Percentiles rank a stretch among this genome's conserved stretches.
These are phyloP conservation scores for Hesperia comma DNA, from an alignment of 2,888 invertebrate genomes.

Conservation along the genomic window DNA sequence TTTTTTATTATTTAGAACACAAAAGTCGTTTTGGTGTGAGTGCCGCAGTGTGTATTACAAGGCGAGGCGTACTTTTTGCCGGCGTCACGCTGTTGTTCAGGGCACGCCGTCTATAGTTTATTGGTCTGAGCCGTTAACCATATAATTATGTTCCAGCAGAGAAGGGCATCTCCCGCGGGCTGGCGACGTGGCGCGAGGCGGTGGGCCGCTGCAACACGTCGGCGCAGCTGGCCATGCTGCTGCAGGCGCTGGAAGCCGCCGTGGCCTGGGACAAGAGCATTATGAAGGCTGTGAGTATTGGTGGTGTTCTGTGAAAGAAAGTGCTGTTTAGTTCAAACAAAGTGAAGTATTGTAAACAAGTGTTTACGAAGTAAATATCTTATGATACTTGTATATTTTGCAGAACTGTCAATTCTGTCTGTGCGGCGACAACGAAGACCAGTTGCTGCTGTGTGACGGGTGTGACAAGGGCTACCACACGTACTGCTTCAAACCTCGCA, in stretches of 20 bases:
- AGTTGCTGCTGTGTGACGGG: conserved; percentile 96
- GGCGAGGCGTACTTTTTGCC: no score
- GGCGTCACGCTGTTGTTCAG: no score
- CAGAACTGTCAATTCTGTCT: conserved; percentile 99
- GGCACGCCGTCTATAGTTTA: no score
- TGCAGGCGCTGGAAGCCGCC: conserved; percentile 94
- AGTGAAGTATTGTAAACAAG: no score
- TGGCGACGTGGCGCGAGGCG: conserved; percentile 95
- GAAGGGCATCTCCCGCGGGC: conserved; percentile 89
- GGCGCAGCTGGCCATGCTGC: conserved; percentile 90
- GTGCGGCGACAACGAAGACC: conserved; percentile 97
- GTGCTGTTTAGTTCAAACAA: no score
- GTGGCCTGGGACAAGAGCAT: conserved; percentile 99
- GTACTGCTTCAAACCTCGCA: conserved; percentile 98
- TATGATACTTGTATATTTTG: conserved; percentile 48
- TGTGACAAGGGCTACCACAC: conserved; percentile 99
- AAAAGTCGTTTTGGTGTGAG: no score
- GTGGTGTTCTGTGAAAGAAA: no score
- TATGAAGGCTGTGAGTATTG: conserved; percentile 97
- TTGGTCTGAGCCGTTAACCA: no score
- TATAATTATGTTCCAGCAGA: conserved; percentile 49
- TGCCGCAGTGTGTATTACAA: no score
- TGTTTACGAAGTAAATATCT: no score
- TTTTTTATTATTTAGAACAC: no score
- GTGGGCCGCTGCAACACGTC: conserved; percentile 93